A percentile compares a stretch with the other conserved stretches of the same genome.
These are phyloP conservation scores for Leptoclinus maculatus DNA, from an alignment of 2,797 vertebrate species.

Conservation along the genomic window DNA sequence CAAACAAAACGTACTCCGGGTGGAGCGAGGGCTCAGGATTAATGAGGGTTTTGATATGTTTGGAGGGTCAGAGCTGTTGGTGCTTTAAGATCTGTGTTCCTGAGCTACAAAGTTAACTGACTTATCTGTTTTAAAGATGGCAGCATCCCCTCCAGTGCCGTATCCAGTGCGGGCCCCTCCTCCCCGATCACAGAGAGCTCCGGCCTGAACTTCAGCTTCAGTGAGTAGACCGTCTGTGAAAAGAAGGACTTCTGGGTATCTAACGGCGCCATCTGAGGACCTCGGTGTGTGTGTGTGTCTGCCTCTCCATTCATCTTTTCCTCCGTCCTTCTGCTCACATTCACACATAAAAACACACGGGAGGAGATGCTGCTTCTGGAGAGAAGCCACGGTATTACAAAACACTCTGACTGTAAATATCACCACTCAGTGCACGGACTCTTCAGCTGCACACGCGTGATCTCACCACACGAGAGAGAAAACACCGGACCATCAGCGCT, in stretches of 20 bases:
- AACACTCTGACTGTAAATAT: constrained; percentile 1
- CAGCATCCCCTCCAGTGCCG: constrained; percentile 90
- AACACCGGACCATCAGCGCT: neutral
- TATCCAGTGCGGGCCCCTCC: constrained; percentile 92
- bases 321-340: constrained; percentile 15
- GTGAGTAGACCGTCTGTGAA: constrained; percentile 65
- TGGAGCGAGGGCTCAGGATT: neutral
- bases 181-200: constrained; percentile 86
- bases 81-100: neutral
- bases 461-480: neutral
- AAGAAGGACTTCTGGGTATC: constrained; percentile 27
- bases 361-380: constrained; percentile 14
- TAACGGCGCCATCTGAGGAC: neutral
- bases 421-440: neutral
- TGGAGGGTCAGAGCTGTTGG: neutral
- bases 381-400: neutral
- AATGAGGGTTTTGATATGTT: neutral
- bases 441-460: neutral
- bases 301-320: constrained; percentile 5
- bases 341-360: constrained; percentile 5
- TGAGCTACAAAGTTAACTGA: neutral
- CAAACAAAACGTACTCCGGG: neutral
- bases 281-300: neutral
- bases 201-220: constrained; percentile 86
- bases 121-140: constrained; percentile 79